Conservation (phyloP, 2,113 vertebrate species). For the Crotalus helleri region DNA sequence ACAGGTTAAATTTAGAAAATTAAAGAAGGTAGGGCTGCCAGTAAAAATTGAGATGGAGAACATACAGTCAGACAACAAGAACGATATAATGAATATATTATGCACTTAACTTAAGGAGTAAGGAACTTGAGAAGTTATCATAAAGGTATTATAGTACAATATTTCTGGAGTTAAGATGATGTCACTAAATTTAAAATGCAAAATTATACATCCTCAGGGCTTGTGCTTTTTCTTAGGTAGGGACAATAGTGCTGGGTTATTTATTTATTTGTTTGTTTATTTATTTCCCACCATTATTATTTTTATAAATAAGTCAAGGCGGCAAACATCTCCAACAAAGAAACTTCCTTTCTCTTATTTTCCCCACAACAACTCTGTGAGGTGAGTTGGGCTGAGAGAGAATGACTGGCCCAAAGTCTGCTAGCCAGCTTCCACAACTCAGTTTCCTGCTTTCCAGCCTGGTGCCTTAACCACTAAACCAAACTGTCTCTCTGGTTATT, state of each 20-base stretch:
- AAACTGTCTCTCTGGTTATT: background rate
- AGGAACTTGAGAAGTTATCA: background rate
- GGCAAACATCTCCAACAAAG: background rate
- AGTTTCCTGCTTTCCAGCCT: background rate
- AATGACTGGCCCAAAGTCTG: background rate
- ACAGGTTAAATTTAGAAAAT: background rate
- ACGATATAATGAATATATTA: background rate
- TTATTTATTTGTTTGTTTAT: too few species aligned
- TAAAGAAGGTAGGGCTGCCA: background rate
- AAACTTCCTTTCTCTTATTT: background rate
- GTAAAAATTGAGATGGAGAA: background rate
- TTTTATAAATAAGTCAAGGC: background rate
- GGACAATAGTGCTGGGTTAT: background rate
- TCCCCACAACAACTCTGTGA: background rate
- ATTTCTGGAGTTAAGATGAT: background rate
- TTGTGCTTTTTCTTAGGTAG: background rate
- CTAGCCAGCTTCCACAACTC: background rate
- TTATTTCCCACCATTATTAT: background rate
- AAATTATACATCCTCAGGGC: background rate
- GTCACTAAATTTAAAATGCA: background rate
- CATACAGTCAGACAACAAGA: background rate
- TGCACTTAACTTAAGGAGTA: background rate
- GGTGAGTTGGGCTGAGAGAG: background rate
- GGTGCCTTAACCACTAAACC: background rate
- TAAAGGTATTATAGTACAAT: background rate